Percentiles rank a stretch among this genome's conserved stretches.
Evolutionary conservation across 2,113 vertebrate species (phyloP).

Genomic region (Neofelis nebulosa): DNA sequence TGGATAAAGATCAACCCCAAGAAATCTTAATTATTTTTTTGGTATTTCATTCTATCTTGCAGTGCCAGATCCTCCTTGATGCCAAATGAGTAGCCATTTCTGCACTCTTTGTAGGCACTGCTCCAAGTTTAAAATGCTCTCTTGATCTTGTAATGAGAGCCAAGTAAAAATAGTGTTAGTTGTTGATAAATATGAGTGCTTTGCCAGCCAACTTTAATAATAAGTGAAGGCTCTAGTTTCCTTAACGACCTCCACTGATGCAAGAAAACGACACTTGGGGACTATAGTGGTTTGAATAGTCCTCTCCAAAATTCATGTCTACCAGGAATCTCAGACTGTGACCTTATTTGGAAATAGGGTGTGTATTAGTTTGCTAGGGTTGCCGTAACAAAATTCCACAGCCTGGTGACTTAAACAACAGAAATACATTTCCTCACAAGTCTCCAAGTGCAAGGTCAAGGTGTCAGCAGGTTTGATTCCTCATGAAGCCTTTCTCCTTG

Average conservation of each 20-base stretch:
- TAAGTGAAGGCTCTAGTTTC: not conserved
- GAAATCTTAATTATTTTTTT: not conserved
- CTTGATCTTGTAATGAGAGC: not conserved
- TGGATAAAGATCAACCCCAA: not conserved
- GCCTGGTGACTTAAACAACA: not conserved
- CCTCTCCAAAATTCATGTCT: not conserved
- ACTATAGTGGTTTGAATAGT: not conserved
- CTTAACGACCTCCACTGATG: not conserved
- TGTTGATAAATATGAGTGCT: not conserved
- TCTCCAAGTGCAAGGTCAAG: not conserved
- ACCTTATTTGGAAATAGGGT: not conserved
- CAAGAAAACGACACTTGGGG: not conserved
- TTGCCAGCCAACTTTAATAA: not conserved
- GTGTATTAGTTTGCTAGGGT: not conserved
- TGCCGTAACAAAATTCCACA: not conserved
- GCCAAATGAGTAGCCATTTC: not conserved
- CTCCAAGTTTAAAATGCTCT: not conserved
- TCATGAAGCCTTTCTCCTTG: not conserved
- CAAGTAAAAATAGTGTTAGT: not conserved
- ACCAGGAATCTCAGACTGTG: not conserved
- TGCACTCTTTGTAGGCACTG: not conserved
- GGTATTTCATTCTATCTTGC: rapidly evolving
- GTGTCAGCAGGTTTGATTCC: not conserved
- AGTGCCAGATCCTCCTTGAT: not conserved
- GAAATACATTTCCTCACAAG: not conserved